Evolutionary conservation across 2,113 vertebrate genomes (phyloP).

Genomic region (Oreochromis tanganicae): DNA sequence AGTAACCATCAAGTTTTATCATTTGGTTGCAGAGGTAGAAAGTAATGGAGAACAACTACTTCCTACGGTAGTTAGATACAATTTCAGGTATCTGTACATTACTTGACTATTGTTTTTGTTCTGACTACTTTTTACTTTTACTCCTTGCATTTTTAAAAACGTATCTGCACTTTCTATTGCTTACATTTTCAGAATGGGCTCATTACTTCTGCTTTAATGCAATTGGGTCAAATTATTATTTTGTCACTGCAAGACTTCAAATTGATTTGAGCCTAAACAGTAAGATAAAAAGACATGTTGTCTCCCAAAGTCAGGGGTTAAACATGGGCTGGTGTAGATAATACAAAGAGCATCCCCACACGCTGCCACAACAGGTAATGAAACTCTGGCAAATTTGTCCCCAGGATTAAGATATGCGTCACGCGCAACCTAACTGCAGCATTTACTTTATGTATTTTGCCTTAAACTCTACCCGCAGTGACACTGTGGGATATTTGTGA

Average conservation of each 20-base stretch:
- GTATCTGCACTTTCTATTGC: not conserved
- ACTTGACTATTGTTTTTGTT: not conserved
- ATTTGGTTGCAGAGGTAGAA: accelerated
- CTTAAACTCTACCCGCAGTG: not conserved
- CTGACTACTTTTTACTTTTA: not conserved
- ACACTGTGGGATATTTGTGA: not conserved
- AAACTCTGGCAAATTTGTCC: not conserved
- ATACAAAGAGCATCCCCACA: not conserved
- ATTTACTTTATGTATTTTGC: not conserved
- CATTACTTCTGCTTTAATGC: not conserved
- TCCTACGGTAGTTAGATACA: not conserved
- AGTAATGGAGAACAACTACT: not conserved
- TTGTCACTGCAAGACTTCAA: not conserved
- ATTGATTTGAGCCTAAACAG: not conserved
- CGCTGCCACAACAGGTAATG: not conserved
- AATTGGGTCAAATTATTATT: not conserved
- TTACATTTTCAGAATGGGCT: not conserved
- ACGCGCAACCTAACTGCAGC: not conserved
- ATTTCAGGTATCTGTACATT: not conserved
- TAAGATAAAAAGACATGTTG: not conserved
- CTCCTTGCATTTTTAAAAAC: not conserved
- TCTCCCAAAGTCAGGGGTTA: not conserved
- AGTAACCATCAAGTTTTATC: not conserved
- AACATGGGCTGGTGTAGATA: accelerated
- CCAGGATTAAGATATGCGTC: accelerated